Conservation (phyloP, 1,140 invertebrate species). For the Brachionus asplanchnoidis region DNA sequence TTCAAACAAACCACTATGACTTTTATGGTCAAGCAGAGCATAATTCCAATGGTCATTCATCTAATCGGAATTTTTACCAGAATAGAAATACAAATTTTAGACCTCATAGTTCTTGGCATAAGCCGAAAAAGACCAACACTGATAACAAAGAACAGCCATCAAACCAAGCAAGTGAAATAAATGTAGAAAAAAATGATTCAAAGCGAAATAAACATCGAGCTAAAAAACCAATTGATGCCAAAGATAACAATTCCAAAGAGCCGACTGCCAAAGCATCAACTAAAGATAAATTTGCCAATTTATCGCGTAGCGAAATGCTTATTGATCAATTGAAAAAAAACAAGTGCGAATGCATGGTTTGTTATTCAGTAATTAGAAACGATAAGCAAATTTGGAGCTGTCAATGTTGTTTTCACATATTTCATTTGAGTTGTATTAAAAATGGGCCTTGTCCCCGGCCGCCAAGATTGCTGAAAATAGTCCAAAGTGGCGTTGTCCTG, state of each 20-base stretch:
- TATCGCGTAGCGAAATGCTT: slow-evolving; percentile 17
- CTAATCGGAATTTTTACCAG: background rate
- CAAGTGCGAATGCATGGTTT: slow-evolving; percentile 40
- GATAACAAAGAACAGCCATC: background rate
- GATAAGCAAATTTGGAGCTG: slow-evolving; percentile 81
- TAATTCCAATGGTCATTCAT: background rate
- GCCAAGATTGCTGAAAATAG: slow-evolving; percentile 53
- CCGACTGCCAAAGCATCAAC: background rate
- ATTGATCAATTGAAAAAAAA: slow-evolving; percentile 32
- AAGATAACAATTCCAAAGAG: background rate
- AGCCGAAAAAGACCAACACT: background rate
- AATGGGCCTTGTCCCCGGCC: slow-evolving; percentile 79
- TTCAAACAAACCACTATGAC: background rate
- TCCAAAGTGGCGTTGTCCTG: slow-evolving; percentile 80
- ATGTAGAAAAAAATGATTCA: background rate
- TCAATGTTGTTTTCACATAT: slow-evolving; percentile 77
- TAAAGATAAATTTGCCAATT: background rate
- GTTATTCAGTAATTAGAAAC: slow-evolving; percentile 63
- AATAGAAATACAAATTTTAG: background rate
- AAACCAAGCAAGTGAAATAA: background rate
- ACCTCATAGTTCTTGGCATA: background rate
- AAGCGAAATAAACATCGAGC: background rate
- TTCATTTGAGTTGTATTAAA: slow-evolving; percentile 82
- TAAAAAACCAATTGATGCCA: background rate
- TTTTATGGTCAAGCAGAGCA: background rate